Base-by-base conservation (phyloP, 2,113 vertebrate genomes). In the Poeciliopsis prolifica region DNA sequence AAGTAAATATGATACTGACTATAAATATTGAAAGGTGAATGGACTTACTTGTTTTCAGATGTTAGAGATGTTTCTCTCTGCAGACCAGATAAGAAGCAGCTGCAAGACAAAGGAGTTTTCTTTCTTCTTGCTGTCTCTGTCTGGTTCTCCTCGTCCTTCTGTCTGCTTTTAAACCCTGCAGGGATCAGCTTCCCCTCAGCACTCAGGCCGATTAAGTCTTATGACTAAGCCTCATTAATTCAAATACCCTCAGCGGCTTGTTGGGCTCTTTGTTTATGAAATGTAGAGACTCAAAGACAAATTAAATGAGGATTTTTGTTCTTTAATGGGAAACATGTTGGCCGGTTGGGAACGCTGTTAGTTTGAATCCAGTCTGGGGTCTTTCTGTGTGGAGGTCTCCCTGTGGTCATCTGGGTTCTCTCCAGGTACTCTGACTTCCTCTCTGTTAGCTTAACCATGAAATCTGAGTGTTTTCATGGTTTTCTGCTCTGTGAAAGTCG, bases 71-170 rank as follows among this genome's bases (percentile, higher is more conserved):
- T n/a, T 14, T 35, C 6, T 70, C 22, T 26, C 15, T 60, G 51
- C 51, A 33, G 22, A 26, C 22, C 33, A 70, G 3, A 24, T 28
- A 48, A 77, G 75, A 51, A 70, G 1, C 6, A 79, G 75, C n/a
- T 26, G 65, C 86, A 88, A 79, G 87, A 90, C 88, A 90, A 91
- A 73, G 19, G 26, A 22, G 1, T 35, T 31, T 76, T 89, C 82
- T 86, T 82, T 91, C 82, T 89, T 89, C 37, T 51, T 87, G 84
- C 87, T 74, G 54, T 67, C 65, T 83, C 78, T 80, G 75, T 80
- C 63, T 76, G 28, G 64, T 22, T 58, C 51, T 58, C 22, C 42
- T n/a, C 40, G 9, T 19, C 66, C 44, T 2, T 26, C 8, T 7
- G 9, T 17, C 26, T 44, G 26, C 9, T 29, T 48, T 48, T 68